Conservation (phyloP, 2,888 invertebrate species). For the Dorcus hopei region DNA sequence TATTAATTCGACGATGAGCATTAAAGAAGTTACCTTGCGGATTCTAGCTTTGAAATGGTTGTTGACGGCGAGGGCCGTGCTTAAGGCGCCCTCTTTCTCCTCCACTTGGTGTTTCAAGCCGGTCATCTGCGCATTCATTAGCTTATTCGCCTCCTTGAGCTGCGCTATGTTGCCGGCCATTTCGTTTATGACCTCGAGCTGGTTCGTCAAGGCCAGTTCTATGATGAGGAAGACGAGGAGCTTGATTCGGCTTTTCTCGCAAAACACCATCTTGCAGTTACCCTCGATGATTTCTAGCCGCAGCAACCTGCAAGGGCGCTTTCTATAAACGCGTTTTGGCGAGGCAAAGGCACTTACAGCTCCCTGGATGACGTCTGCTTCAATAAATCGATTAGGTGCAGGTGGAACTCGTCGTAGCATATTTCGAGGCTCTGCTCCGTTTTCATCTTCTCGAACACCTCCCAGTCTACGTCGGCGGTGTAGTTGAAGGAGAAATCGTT, state of each 20-base stretch:
- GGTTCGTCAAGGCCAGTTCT: slow-evolving; percentile 41
- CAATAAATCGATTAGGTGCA: slow-evolving; percentile 43
- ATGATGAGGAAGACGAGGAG: slow-evolving; percentile 42
- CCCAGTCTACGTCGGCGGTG: slow-evolving; percentile 37
- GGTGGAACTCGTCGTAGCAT: slow-evolving; percentile 42
- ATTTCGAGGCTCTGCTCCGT: slow-evolving; percentile 43
- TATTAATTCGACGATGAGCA: background rate
- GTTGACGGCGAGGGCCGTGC: slow-evolving; percentile 25
- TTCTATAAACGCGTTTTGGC: background rate
- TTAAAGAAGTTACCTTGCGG: slow-evolving; percentile 22
- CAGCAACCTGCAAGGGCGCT: slow-evolving; percentile 35
- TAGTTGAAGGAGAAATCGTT: slow-evolving; percentile 42
- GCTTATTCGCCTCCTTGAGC: slow-evolving; percentile 35
- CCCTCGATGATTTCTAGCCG: slow-evolving; percentile 31
- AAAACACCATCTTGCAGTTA: slow-evolving; percentile 41
- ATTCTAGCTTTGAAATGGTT: slow-evolving; percentile 31
- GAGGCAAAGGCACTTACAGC: slow-evolving; percentile 19
- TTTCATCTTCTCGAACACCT: slow-evolving; percentile 39
- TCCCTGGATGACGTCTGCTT: slow-evolving; percentile 29
- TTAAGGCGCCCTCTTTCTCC: slow-evolving; percentile 34
- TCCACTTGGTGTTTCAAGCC: slow-evolving; percentile 28
- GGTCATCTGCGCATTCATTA: slow-evolving; percentile 33
- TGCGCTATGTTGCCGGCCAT: slow-evolving; percentile 37
- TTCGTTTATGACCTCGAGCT: slow-evolving; percentile 43
- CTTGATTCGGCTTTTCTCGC: slow-evolving; percentile 44